Conservation (phyloP, 1,140 invertebrate genomes). For the Stegodyphus dumicola region DNA sequence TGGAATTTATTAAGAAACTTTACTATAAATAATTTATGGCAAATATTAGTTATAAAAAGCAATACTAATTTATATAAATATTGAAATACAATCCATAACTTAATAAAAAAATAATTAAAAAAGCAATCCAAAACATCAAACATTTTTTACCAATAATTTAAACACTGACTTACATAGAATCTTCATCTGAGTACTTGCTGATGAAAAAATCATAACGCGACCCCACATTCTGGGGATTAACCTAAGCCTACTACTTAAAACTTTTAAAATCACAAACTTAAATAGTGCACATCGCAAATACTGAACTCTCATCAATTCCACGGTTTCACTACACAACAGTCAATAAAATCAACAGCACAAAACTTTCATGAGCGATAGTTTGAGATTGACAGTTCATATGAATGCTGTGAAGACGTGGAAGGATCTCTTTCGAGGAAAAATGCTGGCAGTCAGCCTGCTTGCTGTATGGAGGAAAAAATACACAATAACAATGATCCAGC, state of each 20-base stretch:
- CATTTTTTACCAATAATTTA: conserved; percentile 54
- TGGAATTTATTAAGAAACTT: too few relatives aligned
- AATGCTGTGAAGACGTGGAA: conserved; percentile 25
- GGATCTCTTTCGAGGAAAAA: conserved; percentile 43
- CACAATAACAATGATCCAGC: conserved; percentile 54
- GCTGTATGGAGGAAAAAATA: conserved; percentile 59
- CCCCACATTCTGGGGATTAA: conserved; percentile 53
- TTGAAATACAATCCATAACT: too few relatives aligned
- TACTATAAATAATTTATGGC: too few relatives aligned
- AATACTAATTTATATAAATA: too few relatives aligned
- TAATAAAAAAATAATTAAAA: too few relatives aligned
- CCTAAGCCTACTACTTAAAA: conserved; percentile 56
- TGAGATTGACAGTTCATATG: conserved; percentile 37
- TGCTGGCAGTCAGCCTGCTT: conserved; percentile 40
- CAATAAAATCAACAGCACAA: conserved; percentile 30
- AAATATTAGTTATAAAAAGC: too few relatives aligned
- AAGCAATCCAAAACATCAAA: not conserved
- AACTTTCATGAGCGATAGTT: not conserved
- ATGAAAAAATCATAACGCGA: conserved; percentile 41
- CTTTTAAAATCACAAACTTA: conserved; percentile 40
- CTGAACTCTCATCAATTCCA: conserved; percentile 25
- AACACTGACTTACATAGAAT: conserved; percentile 59
- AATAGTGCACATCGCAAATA: conserved; percentile 18
- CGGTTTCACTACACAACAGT: conserved; percentile 44
- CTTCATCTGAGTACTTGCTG: conserved; percentile 12